A percentile compares a stretch with the other conserved stretches of the same genome.
These are phyloP conservation scores for Diarsia brunnea DNA, from an alignment of 2,888 invertebrate species.

Conservation along the genomic window DNA sequence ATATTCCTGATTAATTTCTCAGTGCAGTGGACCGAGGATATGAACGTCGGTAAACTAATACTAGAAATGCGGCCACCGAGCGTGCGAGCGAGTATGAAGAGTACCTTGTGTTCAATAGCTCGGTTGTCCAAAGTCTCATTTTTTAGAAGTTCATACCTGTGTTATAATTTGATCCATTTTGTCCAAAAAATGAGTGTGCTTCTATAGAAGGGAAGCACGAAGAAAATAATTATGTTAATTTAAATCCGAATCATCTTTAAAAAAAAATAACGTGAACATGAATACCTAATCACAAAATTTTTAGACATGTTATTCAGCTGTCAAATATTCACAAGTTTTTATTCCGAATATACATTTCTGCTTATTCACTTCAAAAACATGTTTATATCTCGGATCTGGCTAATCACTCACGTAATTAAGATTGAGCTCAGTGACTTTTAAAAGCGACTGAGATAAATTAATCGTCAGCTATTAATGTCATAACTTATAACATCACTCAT, in stretches of 20 bases:
- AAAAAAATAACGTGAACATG: background rate
- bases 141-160: background rate
- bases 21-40: background rate
- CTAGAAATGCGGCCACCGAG: background rate
- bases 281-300: background rate
- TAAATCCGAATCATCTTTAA: background rate
- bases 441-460: constrained; percentile 41
- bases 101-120: background rate
- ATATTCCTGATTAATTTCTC: background rate
- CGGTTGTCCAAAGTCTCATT: background rate
- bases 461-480: constrained; percentile 40
- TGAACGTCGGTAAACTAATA: background rate
- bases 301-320: background rate
- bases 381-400: constrained; percentile 16
- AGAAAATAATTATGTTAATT: background rate
- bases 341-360: constrained; percentile 17
- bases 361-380: constrained; percentile 36
- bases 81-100: background rate
- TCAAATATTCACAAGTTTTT: background rate
- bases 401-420: constrained; percentile 40
- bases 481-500: constrained; percentile 32
- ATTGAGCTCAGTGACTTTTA: constrained; percentile 46
- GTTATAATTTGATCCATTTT: background rate
- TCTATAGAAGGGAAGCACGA: background rate
- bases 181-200: background rate